Evolutionary conservation across 2,797 vertebrate species (phyloP), one percentile per base, ranked within the genome.

Genomic region (Coendou prehensilis): DNA sequence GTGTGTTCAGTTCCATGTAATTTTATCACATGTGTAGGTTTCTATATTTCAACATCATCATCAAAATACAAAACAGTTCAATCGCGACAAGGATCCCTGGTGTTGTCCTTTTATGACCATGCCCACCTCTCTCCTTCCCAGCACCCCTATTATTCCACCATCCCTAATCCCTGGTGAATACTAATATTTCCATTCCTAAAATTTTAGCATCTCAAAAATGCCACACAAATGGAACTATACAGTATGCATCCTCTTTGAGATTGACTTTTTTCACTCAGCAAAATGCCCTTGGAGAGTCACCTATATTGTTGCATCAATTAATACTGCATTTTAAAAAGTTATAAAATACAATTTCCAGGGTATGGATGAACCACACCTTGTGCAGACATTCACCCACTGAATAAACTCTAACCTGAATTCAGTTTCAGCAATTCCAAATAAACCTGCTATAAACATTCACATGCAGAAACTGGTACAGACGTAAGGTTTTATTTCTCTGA

Each of bases 261-360:
- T 0, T 64, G 47, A 41, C 20, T 61, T 50, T 63, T 78, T 83
- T 64, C 54, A 89, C 37, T 73, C 26, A 82, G 47, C 73, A 92
- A 89, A 89, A 91, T 87, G 89, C 83, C 78, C 71, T 45, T 45
- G 30, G 76, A 73, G 69, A 95, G n/a, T 69, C 17, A 87, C 26
- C 28, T 14, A 33, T 26, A 47, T 47, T 52, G 4, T 0, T 71
- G 28, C 37, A 50, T 13, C 3, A 41, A 52, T 84, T 56, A 28
- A 52, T 5, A 47, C 37, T 0, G 1, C 33, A 10, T 28, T 82
- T 22, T 23, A 64, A 22, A 71, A 22, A 71, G 20, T 71, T 82
- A 59, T 52, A 17, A 64, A 76, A 22, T n/a, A 54, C 37, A 9
- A 33, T 75, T 71, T 79, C 47, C 37, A 7, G 0, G 8, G 50